Base-by-base conservation (phyloP, 2,797 vertebrate genomes). In the Scarus forsteni region DNA sequence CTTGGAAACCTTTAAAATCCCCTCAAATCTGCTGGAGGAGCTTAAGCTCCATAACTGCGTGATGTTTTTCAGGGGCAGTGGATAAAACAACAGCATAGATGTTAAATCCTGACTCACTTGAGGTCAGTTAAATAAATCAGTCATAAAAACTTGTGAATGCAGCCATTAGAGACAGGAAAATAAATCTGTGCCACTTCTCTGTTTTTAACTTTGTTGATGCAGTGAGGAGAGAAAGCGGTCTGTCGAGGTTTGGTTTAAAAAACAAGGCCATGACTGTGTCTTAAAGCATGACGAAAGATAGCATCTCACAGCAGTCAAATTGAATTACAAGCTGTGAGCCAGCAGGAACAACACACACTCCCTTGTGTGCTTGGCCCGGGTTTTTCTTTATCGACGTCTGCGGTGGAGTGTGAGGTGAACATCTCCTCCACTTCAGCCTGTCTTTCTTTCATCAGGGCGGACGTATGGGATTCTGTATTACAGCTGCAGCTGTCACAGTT, bases 401-500 rank as follows among this genome's bases (percentile, higher is more conserved):
- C 1, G 3, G 39, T 10, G 38, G 44, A 43, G 59, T 58, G 8
- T 50, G 62, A 74, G 48, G 46, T 46, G 54, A 59, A 62, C 44
- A 57, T 67, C 73, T 65, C 50, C 66, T 60, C 67, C 79, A 54
- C 59, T 73, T 57, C 65, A 65, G 42, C 36, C 49, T 38, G 64
- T 62, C 60, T 56, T 44, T 49, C 65, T 70, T 52, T 70, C 60
- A 75, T 56, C 59, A 19, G 11, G 10, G 15, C 38, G 58, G 61
- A 75, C 68, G 55, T 63, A 62, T 73, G 66, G 73, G 69, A 71
- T 64, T 48, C 36, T 54, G 60, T 38, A 13, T 69, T 80, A 65
- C 60, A 62, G 67, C 63, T 58, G 67, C 74, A 60, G 39, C 65
- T 64, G 66, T 60, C 75, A 51, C 60, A 10, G 74, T 88, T 84